Evolutionary conservation across 2,797 vertebrate genomes (phyloP).

Genomic region (Columba guinea): DNA sequence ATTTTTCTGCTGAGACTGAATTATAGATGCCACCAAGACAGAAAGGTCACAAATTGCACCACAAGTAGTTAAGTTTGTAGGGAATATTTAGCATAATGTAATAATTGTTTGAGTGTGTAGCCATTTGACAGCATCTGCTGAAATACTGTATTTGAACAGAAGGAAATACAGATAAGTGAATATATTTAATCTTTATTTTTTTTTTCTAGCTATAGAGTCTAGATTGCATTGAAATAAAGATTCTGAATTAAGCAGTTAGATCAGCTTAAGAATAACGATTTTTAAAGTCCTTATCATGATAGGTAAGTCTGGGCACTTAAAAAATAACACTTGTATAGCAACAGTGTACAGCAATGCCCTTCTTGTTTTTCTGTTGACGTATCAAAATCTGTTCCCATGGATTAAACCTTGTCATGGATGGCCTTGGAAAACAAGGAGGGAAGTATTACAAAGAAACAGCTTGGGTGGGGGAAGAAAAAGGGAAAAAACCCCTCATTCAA

Average conservation of each 20-base stretch:
- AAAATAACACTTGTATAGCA: not conserved
- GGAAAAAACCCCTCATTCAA: not conserved
- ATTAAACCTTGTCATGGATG: not conserved
- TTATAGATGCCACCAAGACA: not conserved
- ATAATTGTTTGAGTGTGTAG: not conserved
- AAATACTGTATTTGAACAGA: not conserved
- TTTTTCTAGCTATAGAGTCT: not conserved
- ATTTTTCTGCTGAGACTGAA: not conserved
- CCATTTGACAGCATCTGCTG: not conserved
- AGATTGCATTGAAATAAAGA: not conserved
- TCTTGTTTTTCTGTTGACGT: not conserved
- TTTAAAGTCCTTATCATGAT: not conserved
- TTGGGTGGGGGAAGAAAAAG: not conserved
- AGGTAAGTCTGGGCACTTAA: not conserved
- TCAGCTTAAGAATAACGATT: not conserved
- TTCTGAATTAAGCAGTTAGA: not conserved
- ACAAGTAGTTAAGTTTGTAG: not conserved
- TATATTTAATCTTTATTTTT: not conserved
- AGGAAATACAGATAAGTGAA: not conserved
- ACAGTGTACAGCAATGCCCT: not conserved
- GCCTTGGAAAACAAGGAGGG: not conserved
- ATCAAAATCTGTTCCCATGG: constrained; percentile 2
- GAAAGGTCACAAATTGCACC: not conserved
- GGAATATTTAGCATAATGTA: not conserved
- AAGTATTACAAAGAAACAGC: not conserved